Conservation (phyloP, 2,113 vertebrate species). For the Prietella phreatophila region DNA sequence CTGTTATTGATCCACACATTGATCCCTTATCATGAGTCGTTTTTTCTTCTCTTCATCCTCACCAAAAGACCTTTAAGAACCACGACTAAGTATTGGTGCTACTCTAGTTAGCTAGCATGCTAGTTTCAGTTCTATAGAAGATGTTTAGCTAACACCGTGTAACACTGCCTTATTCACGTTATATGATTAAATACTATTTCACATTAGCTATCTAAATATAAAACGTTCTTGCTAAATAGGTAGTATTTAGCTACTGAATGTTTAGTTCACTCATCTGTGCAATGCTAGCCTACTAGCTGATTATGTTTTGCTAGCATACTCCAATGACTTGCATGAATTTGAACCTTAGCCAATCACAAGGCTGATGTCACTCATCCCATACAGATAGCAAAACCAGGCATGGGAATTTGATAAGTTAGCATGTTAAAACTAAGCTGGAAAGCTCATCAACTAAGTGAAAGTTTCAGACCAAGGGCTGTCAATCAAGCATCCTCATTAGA, state of each 20-base stretch:
- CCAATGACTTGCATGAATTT: neutral
- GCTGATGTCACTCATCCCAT: neutral
- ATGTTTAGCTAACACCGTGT: neutral
- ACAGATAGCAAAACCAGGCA: neutral
- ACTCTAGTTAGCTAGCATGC: neutral
- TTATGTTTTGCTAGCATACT: neutral
- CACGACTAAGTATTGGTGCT: neutral
- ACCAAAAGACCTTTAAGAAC: neutral
- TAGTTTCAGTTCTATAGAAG: neutral
- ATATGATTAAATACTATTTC: neutral
- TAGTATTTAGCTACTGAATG: neutral
- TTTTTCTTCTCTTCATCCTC: neutral
- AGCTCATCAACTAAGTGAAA: neutral
- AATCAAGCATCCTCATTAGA: neutral
- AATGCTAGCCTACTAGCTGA: neutral
- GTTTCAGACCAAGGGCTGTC: neutral
- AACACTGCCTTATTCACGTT: neutral
- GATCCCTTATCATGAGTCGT: slow-evolving; percentile 36
- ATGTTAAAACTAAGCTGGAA: neutral
- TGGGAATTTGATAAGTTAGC: neutral
- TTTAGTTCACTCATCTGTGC: neutral
- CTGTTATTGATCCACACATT: slow-evolving; percentile 63
- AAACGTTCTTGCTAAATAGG: neutral
- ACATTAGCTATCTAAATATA: neutral
- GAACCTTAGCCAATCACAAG: neutral